A percentile compares a stretch with the other conserved stretches of the same genome.
Conservation (phyloP, 2,888 invertebrate genomes). For the Osedax frankpressi region DNA sequence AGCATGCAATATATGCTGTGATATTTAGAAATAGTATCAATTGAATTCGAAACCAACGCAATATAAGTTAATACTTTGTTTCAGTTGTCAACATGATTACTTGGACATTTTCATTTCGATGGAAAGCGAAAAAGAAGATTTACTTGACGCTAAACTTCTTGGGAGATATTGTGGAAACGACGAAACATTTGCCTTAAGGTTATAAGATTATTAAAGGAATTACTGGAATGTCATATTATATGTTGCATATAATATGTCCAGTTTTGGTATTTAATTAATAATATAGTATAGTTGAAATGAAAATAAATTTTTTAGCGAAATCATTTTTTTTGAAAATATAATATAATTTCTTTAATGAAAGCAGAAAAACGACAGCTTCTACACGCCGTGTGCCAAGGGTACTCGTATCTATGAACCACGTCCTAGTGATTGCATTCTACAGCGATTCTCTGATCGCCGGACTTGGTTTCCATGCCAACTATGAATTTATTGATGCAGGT, state of each 20-base stretch:
- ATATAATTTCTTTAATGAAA: no score
- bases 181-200: constrained; percentile 27
- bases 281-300: no score
- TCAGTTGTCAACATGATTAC: constrained; percentile 93
- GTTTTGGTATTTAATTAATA: no score
- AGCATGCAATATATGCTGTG: no score
- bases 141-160: constrained; percentile 86
- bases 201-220: no score
- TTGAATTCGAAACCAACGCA: no score
- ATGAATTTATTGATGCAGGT: constrained; percentile 28
- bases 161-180: constrained; percentile 82
- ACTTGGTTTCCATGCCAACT: constrained; percentile 26
- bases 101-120: constrained; percentile 86
- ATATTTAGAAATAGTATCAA: no score
- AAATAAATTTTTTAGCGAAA: no score
- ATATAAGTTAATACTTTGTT: no score
- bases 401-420: constrained; percentile 79
- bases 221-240: no score
- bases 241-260: no score
- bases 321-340: no score
- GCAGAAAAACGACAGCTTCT: not conserved
- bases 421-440: constrained; percentile 83
- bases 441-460: constrained; percentile 47
- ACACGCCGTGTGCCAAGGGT: constrained; percentile 56
- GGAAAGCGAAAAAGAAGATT: constrained; percentile 41